Conservation (phyloP, 2,113 vertebrate genomes). For the Porphyrio hochstetteri region DNA sequence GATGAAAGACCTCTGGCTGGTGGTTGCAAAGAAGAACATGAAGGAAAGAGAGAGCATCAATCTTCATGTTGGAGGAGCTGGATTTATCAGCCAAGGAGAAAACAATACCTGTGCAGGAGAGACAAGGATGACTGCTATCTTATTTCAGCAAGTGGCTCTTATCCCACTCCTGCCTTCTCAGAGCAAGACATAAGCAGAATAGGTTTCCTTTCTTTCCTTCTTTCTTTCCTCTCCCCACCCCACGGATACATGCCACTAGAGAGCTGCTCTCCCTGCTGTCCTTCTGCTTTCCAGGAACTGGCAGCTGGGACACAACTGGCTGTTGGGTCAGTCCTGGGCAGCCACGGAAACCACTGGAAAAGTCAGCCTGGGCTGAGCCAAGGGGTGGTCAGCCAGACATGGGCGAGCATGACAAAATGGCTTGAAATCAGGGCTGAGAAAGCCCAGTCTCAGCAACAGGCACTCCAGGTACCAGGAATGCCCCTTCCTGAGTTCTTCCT, state of each 20-base stretch:
- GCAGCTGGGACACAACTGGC: not conserved
- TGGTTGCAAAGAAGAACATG: constrained; percentile 87
- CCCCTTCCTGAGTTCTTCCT: not conserved
- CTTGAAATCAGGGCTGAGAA: not conserved
- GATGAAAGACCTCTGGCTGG: constrained; percentile 84
- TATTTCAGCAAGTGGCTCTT: not conserved
- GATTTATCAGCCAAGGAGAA: constrained; percentile 90
- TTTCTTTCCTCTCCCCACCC: not conserved
- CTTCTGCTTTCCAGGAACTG: not conserved
- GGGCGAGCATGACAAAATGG: not conserved
- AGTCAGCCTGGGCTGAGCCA: not conserved
- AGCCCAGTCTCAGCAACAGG: not conserved
- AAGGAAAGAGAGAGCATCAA: constrained; percentile 88
- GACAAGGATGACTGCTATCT: not conserved
- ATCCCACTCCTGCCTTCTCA: not conserved
- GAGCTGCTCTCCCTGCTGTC: not conserved
- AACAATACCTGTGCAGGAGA: constrained; percentile 77
- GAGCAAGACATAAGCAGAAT: not conserved
- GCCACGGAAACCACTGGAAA: not conserved
- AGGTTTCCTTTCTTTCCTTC: not conserved
- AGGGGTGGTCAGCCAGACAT: not conserved
- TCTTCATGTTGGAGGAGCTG: constrained; percentile 91
- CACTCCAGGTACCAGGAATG: not conserved
- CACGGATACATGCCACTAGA: not conserved
- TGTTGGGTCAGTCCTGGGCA: too few species aligned